A percentile compares a stretch with the other conserved stretches of the same genome.
Evolutionary conservation across 1,140 invertebrate species (phyloP).

Genomic region (Coboldia fuscipes): DNA sequence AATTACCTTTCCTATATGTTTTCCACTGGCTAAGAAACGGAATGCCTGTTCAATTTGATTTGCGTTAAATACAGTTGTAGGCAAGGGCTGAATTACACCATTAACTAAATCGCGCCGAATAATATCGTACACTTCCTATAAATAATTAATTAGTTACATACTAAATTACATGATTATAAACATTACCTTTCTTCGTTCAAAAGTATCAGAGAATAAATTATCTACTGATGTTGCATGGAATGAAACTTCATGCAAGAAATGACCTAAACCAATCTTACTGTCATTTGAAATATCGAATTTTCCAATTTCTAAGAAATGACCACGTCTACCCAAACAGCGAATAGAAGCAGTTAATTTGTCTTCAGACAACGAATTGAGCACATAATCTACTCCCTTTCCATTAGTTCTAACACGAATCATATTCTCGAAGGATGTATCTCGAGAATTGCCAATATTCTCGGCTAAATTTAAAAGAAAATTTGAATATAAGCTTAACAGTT

Average conservation of each 20-base stretch:
- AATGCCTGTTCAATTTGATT: slow-evolving; percentile 43
- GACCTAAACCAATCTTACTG: slow-evolving; percentile 33
- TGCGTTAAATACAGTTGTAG: slow-evolving; percentile 31
- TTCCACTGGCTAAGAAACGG: slow-evolving; percentile 59
- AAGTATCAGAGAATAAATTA: slow-evolving; percentile 33
- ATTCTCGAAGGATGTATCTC: slow-evolving; percentile 35
- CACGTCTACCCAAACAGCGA: slow-evolving; percentile 44
- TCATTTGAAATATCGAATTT: slow-evolving; percentile 50
- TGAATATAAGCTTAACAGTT: background rate
- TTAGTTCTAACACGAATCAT: slow-evolving; percentile 31
- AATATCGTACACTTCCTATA: slow-evolving; percentile 11
- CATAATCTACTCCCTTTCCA: slow-evolving; percentile 39
- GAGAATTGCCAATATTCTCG: slow-evolving; percentile 34
- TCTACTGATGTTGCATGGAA: slow-evolving; percentile 79
- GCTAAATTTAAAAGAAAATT: slow-evolving; percentile 14
- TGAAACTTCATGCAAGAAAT: slow-evolving; percentile 64
- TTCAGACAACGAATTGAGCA: slow-evolving; percentile 43
- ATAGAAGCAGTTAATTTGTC: slow-evolving; percentile 51
- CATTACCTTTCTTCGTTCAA: slow-evolving; percentile 25
- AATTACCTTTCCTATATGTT: slow-evolving; percentile 69
- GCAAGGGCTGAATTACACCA: slow-evolving; percentile 40
- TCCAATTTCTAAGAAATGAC: slow-evolving; percentile 59
- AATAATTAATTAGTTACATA: background rate
- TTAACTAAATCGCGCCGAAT: slow-evolving; percentile 36
- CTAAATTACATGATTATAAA: too few relatives aligned